phyloP scores from a whole-genome alignment of 2,113 vertebrate species.

The Aphyosemion australe region DNA sequence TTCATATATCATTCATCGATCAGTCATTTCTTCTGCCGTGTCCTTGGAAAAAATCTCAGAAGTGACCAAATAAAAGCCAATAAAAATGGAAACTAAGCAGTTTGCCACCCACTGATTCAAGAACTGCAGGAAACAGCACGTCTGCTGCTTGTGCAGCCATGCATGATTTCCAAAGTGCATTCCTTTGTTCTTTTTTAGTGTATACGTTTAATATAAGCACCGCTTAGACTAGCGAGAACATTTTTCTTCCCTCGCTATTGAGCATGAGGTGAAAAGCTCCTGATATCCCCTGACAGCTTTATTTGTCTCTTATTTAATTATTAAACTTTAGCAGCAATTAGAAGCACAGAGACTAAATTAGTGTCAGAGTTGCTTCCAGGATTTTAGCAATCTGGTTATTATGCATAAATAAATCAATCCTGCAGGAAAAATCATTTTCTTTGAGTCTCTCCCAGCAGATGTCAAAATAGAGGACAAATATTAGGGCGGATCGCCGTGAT shows the following conservation, averaged over 20 bases:
- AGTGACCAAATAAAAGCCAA: background rate
- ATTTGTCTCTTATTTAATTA: constrained; percentile 35
- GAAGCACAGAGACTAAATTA: constrained; percentile 44
- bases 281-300: constrained; percentile 27
- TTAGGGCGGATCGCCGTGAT: constrained; percentile 41
- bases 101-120: background rate
- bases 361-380: constrained; percentile 52
- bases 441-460: constrained; percentile 39
- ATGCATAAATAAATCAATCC: constrained; percentile 58
- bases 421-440: constrained; percentile 38
- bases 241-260: constrained; percentile 11
- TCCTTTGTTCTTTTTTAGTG: constrained; percentile 23
- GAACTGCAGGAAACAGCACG: constrained; percentile 14
- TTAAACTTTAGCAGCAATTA: constrained; percentile 28
- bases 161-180: constrained; percentile 36
- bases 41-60: background rate
- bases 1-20: background rate
- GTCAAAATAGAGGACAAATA: constrained; percentile 64
- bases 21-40: background rate
- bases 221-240: constrained; percentile 32
- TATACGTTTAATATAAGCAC: constrained; percentile 29
- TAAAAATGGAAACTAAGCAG: background rate
- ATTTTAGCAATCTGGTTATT: constrained; percentile 63
- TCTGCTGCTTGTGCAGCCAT: constrained; percentile 16
- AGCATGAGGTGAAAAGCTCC: background rate